A percentile compares a stretch with the other conserved stretches of the same genome.
These are phyloP conservation scores for Heterochromis multidens DNA, from an alignment of 2,113 vertebrate genomes.

Conservation along the genomic window DNA sequence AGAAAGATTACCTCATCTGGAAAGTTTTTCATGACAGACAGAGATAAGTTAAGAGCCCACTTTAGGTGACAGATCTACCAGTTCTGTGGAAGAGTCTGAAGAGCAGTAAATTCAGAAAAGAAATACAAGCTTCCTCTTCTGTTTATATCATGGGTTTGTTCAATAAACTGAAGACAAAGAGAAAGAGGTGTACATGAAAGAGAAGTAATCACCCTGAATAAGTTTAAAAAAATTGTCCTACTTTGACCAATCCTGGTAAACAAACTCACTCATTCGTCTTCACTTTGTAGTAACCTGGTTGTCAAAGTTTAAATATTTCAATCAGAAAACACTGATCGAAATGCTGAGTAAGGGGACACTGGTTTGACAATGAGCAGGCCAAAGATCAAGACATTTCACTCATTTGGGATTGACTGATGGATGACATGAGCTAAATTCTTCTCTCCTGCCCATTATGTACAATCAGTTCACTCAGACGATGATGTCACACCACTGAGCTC, in stretches of 20 bases:
- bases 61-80: too few relatives aligned
- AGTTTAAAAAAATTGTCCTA: too few relatives aligned
- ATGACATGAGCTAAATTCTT: too few relatives aligned
- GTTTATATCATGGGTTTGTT: neutral
- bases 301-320: neutral
- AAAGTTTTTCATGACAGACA: neutral
- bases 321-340: neutral
- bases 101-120: too few relatives aligned
- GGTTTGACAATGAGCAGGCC: neutral
- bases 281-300: neutral
- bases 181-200: too few relatives aligned
- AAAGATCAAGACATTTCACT: neutral
- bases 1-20: neutral
- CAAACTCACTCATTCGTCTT: neutral
- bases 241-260: too few relatives aligned
- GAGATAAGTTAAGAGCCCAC: too few relatives aligned
- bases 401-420: too few relatives aligned
- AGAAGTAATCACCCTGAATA: too few relatives aligned
- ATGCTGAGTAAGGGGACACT: neutral
- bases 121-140: neutral
- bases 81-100: too few relatives aligned
- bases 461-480: neutral
- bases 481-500: neutral
- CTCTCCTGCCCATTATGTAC: neutral
- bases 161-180: neutral